A percentile compares a stretch with the other conserved stretches of the same genome.
Evolutionary conservation across 2,888 invertebrate species (phyloP).

Genomic region (Athalia rosae): DNA sequence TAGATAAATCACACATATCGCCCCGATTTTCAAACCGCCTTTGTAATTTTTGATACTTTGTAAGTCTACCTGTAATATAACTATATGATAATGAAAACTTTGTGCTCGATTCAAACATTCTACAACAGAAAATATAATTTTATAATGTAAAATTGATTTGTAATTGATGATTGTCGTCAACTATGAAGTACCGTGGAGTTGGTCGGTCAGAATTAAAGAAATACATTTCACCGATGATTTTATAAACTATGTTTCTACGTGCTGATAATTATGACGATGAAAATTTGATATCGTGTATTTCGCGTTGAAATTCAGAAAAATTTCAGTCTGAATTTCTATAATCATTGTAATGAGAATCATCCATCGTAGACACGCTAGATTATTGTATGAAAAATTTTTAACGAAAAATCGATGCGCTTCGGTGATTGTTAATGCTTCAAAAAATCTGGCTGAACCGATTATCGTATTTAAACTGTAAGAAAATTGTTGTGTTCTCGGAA

Average conservation of each 20-base stretch:
- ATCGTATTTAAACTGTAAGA: no score
- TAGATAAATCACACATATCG: not conserved
- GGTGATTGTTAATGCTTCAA: no score
- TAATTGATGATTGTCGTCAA: no score
- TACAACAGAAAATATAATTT: no score
- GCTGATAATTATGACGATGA: conserved; percentile 20
- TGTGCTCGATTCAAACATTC: not conserved
- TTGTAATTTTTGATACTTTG: conserved; percentile 19
- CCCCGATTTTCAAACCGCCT: not conserved
- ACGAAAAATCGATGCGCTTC: no score
- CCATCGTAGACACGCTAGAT: not conserved
- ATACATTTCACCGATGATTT: not conserved
- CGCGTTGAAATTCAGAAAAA: not conserved
- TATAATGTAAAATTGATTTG: no score
- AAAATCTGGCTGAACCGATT: no score
- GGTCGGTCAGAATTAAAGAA: not conserved
- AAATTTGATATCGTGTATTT: not conserved
- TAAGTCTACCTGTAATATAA: not conserved
- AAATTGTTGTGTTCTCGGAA: no score
- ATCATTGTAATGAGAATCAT: not conserved
- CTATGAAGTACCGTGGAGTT: not conserved
- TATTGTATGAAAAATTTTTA: not conserved
- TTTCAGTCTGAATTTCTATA: not conserved
- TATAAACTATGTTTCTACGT: conserved; percentile 8
- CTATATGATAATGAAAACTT: not conserved